Base-by-base conservation (phyloP, 2,797 vertebrate genomes). In the Sebastolobus altivelis region DNA sequence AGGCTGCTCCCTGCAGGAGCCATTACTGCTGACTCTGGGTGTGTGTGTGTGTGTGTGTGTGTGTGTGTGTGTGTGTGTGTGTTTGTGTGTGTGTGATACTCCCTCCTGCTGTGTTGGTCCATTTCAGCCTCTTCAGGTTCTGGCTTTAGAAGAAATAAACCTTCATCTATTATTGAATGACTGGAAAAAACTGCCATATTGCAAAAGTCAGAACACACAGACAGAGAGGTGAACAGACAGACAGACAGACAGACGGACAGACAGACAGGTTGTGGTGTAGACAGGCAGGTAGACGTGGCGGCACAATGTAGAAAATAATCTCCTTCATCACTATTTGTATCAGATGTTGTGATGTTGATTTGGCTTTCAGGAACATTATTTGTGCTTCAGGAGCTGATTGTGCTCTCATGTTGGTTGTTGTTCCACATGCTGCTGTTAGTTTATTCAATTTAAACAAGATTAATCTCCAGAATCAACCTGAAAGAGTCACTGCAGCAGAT, bases 121-220 rank as follows among this genome's bases (percentile, higher is more conserved):
- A 61, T 55, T 80, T 8, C 82, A 35, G 31, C 65, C 38, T 81
- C 59, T 76, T 75, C 62, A 82, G 55, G 66, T 80, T 82, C 61
- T 67, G 71, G 22, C 73, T 81, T 71, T 40, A 72, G 37, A 82
- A 73, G 80, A 81, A 79, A 72, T 38, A 80, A 65, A 43, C 72
- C 31, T 74, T 75, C 70, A 84, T 88, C 49, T 74, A 82, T 88
- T 84, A 87, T 86, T 82, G 67, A 89, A 33, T 27, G 58, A 49
- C 60, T 37, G 56, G 16, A 62, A 49, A 20, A 67, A 72, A 66
- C 58, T 20, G 49, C 27, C 75, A 65, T 13, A 13, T 8, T 38
- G 67, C n/a, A n/a, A 7, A 38, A 60, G 60, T 27, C 31, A 18
- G 69, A 52, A 52, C 25, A 27, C 33, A 38, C 6, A 22, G 22